These are phyloP conservation scores for Ctena decussata DNA, from an alignment of 2,888 invertebrate genomes.

Conservation along the genomic window DNA sequence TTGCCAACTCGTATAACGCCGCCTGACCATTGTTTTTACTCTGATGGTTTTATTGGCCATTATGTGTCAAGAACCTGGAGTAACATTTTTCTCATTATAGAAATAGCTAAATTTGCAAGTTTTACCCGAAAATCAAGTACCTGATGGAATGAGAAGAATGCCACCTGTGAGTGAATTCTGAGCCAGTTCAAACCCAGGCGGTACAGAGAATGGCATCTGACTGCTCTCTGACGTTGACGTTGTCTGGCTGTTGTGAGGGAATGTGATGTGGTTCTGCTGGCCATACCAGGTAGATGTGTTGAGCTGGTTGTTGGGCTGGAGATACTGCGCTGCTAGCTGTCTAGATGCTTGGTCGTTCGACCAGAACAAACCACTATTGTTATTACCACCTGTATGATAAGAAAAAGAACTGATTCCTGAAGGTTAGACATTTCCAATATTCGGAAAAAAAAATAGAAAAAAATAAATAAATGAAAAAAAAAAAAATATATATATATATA, in stretches of 20 bases:
- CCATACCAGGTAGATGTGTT: conserved; percentile 75
- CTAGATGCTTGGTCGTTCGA: conserved; percentile 70
- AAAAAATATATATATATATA: too few species aligned
- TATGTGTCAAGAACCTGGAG: too few species aligned
- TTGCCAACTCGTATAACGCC: too few species aligned
- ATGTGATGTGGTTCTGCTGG: conserved; percentile 53
- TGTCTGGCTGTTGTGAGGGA: conserved; percentile 49
- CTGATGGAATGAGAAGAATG: conserved; percentile 88
- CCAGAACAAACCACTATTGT: conserved; percentile 66
- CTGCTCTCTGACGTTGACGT: conserved; percentile 51
- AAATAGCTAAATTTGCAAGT: too few species aligned
- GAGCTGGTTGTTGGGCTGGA: conserved; percentile 61
- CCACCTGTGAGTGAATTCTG: conserved; percentile 95
- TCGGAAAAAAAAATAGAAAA: too few species aligned
- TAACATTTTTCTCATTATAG: too few species aligned
- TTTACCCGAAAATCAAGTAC: too few species aligned
- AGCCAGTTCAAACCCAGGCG: conserved; percentile 95
- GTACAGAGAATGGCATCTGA: conserved; percentile 87
- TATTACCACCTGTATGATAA: conserved; percentile 44
- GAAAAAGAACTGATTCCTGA: background rate
- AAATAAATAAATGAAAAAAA: too few species aligned
- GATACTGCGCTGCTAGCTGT: conserved; percentile 65
- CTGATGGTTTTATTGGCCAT: too few species aligned
- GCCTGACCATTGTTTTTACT: too few species aligned
- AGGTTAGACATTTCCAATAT: too few species aligned